Base-by-base conservation (phyloP, 1,140 invertebrate species). In the Oryzaephilus surinamensis region DNA sequence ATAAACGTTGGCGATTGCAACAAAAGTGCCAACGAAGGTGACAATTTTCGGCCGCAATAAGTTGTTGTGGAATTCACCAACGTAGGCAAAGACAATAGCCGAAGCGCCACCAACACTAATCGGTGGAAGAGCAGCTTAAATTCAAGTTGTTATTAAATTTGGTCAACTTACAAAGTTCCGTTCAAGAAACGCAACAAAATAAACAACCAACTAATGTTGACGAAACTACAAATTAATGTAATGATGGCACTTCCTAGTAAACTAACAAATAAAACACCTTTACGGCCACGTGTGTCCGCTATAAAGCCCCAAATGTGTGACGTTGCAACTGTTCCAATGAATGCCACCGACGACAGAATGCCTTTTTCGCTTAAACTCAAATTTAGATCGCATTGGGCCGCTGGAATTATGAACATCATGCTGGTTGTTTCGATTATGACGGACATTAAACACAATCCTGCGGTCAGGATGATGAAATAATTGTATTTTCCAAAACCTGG, bases 11-110 rank as follows among this genome's bases (percentile, higher is more conserved):
- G 75, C 73, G 12, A 77, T 48, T 0, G 77, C 77, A 42, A 79
- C 74, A 46, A 79, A 80, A 13, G 73, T 70, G 2, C 77, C 76
- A 2, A 78, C 63, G 61, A 73, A 73, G 0, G 77, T 65, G 15
- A 69, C 57, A 10, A 67, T 58, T 20, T 60, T 57, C 0, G 66
- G 55, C 0, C 66, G 49, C 8, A 60, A 59, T 1, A 33, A 36
- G 14, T 56, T 52, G 15, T 63, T 66, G 47, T 80, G 75, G 61
- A 81, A 78, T 54, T 83, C 79, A 0, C 79, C 76, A 4, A 77
- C 59, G 46, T 79, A 73, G 0, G 73, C 74, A 45, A 77, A 79
- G 1, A 79, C 67, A 5, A 77, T 69, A 0, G 77, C 71, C 41
- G 76, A 76, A 2, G 77, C 72, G 4, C 74, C 77, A 12, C 76